Percentiles rank a stretch among this genome's conserved stretches.
Evolutionary conservation across 2,797 vertebrate genomes (phyloP).

Genomic region (Hylomyscus alleni): DNA sequence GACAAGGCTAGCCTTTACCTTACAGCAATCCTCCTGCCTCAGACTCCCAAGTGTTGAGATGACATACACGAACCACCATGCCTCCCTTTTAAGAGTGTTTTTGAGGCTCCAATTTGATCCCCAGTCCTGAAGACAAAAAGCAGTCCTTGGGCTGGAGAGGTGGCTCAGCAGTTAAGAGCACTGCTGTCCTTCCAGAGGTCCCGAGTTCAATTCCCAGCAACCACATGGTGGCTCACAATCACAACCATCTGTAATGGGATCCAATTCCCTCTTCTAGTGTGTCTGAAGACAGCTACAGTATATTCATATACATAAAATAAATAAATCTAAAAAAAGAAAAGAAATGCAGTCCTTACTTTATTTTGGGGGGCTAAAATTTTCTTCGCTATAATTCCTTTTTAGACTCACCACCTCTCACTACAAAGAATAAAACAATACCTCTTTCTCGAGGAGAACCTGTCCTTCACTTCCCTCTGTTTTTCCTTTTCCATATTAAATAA

Average conservation of each 20-base stretch:
- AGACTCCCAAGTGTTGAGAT: background rate
- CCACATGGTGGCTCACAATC: too few relatives aligned
- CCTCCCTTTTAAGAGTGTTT: background rate
- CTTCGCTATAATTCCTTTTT: slow-evolving; percentile 19
- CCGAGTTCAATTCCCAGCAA: too few relatives aligned
- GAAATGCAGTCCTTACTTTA: background rate
- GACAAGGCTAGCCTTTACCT: background rate
- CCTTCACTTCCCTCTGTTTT: background rate
- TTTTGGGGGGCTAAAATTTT: background rate
- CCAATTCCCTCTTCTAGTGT: too few relatives aligned
- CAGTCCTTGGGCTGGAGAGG: too few relatives aligned
- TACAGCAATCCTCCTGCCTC: background rate
- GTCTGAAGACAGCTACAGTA: too few relatives aligned
- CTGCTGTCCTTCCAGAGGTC: too few relatives aligned
- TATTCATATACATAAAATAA: too few relatives aligned
- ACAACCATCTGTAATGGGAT: too few relatives aligned
- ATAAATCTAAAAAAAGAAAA: background rate
- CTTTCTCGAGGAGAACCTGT: background rate
- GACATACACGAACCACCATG: background rate
- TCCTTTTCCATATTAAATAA: slow-evolving; percentile 20
- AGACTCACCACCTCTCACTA: background rate
- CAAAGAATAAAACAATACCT: background rate
- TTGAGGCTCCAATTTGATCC: background rate
- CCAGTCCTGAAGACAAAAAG: background rate
- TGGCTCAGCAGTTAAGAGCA: too few relatives aligned